Base-by-base conservation (phyloP, 2,113 vertebrate genomes). In the Calonectris borealis region DNA sequence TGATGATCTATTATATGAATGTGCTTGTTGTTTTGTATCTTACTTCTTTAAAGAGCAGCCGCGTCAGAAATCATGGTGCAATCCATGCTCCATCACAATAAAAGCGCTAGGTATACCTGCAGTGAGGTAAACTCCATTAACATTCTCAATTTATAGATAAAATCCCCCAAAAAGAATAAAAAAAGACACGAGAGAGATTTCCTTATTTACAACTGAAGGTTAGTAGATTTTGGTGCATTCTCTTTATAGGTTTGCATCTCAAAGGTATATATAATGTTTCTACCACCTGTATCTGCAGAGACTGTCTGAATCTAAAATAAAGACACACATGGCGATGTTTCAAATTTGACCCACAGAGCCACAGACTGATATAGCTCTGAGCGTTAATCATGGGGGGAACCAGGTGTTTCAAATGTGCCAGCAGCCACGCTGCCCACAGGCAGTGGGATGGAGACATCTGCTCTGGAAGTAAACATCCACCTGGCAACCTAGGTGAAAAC, bases 91-190 rank as follows among this genome's bases (percentile, higher is more conserved):
- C 55, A 32, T n/a, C 91, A 55, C 71, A 83, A 64, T 10, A 80
- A 80, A 96, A 83, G n/a, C 19, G 51, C 36, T 68, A 83, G 48
- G 42, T 90, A 55, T 17, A 88, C 82, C 79, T 90, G 51, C 64
- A 93, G 85, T n/a, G 89, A 94, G n/a, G 66, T 55, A 91, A 93
- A 83, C 76, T 90, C 68, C 82, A 75, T 60, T 73, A 80, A 87
- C 48, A 20, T 76, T 75, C 68, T 81, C 66, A 78, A 77, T 58
- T 58, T 73, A 91, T 66, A 85, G 46, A 91, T 44, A 62, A 94
- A 94, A 91, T 49, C 25, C 24, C 25, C 24, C 8, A 6, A 46
- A 77, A 91, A 90, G 36, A 90, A 90, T 80, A 34, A 79, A 83
- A 76, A 85, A 86, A 52, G 27, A 55, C 57, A 79, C 1, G 5